phyloP scores from a whole-genome alignment of 1,140 invertebrate species.

The Cotesia typhae region DNA sequence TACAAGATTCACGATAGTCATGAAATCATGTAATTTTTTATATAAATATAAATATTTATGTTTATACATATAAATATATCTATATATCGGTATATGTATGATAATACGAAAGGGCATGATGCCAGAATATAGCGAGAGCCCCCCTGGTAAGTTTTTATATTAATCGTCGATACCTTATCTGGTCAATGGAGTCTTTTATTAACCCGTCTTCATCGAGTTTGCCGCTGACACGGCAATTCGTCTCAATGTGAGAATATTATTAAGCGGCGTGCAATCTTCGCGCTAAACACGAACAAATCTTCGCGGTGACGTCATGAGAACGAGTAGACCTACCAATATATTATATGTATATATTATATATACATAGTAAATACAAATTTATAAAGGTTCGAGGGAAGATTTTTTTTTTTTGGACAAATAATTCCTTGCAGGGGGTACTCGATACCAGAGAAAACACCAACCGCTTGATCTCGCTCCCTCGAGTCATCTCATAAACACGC shows the following conservation, averaged over 20 bases:
- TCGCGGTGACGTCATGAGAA: neutral
- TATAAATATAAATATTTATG: too few species aligned
- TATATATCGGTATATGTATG: too few species aligned
- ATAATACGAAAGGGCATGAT: neutral
- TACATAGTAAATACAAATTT: neutral
- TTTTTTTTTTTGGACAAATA: constrained; percentile 53
- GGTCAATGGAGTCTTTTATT: constrained; percentile 39
- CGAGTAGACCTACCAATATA: too few species aligned
- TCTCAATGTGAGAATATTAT: constrained; percentile 59
- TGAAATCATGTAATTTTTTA: too few species aligned
- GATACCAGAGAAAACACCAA: constrained; percentile 23
- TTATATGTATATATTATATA: neutral
- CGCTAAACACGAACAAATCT: neutral
- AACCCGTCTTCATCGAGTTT: constrained; percentile 39
- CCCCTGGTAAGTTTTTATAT: constrained; percentile 44
- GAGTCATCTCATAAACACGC: too few species aligned
- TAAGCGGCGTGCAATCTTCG: constrained; percentile 42
- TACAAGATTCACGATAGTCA: too few species aligned
- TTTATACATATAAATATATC: too few species aligned
- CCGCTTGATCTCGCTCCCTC: neutral
- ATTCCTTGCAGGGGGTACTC: constrained; percentile 50
- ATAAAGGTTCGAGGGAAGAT: constrained; percentile 42
- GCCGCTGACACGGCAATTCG: constrained; percentile 49
- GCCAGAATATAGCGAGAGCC: constrained; percentile 9
- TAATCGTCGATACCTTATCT: constrained; percentile 54